Base-by-base conservation (phyloP, 2,113 vertebrate genomes). In the Lucifuga dentata region DNA sequence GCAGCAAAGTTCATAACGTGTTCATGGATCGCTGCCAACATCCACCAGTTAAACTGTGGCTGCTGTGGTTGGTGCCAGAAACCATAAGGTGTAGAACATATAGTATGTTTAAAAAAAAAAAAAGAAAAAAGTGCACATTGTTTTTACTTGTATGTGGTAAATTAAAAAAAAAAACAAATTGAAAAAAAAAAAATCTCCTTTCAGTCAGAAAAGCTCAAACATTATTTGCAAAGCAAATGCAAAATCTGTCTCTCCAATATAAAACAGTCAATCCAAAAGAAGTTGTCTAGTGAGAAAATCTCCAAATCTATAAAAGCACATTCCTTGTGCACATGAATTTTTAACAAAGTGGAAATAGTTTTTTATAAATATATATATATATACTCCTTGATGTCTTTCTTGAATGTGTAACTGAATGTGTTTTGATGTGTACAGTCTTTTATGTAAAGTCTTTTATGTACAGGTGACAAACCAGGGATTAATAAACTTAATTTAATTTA, bases 1-100 rank as follows among this genome's bases (percentile, higher is more conserved):
- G 32, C 73, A 68, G 51, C 74, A 74, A 60, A 77, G 57, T 60
- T 67, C 16, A 51, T 73, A 71, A 62, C 33, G 52, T 72, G 24
- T 61, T 57, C 35, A 49, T 60, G 3, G 63, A 71, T 72, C 3
- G 3, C 32, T 50, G 77, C 86, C 81, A 88, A 81, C 66, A 71
- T n/a, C 56, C 71, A 78, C 64, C 43, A 72, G 36, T 86, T 82
- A 72, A 79, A 74, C 58, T 26, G 41, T 57, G 60, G 64, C 76
- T 77, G 58, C 51, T 70, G 50, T 52, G 23, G 58, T 46, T 64
- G 58, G 50, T 68, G 58, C 62, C 76, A 72, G 17, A 32, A 46
- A 62, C 45, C 39, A 36, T 65, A 43, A 41, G 3, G 39, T 56
- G n/a, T 19, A 43, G 29, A n/a, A n/a, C n/a, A n/a, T n/a, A n/a